Conservation (phyloP, 2,797 vertebrate genomes). For the Neosilurus hyrtlii region DNA sequence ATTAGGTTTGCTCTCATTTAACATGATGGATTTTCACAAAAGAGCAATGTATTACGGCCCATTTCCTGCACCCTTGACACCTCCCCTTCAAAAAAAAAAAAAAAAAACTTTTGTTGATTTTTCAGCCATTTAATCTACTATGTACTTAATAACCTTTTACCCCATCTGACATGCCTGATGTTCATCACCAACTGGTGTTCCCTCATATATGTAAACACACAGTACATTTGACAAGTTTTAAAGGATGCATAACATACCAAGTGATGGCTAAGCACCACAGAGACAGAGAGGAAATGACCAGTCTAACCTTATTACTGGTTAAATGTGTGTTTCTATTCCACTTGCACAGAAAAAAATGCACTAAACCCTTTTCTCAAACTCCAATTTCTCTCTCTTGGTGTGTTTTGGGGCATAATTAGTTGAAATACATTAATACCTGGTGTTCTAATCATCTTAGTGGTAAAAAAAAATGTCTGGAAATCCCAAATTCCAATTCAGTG, state of each 20-base stretch:
- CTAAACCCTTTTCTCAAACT: neutral
- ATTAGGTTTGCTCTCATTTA: slow-evolving; percentile 33
- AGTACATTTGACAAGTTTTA: neutral
- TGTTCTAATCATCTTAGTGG: neutral
- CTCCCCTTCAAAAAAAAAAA: slow-evolving; percentile 5
- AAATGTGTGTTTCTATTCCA: neutral
- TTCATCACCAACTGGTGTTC: neutral
- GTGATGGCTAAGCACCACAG: neutral
- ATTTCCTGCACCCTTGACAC: slow-evolving; percentile 48
- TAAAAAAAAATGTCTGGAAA: slow-evolving; percentile 14
- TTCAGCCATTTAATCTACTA: neutral
- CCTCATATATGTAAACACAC: neutral
- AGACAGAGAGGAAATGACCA: neutral
- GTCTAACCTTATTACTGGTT: neutral
- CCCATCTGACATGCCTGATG: neutral
- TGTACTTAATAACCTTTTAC: neutral
- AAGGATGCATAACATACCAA: neutral
- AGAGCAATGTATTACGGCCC: slow-evolving; percentile 61
- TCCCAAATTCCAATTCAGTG: slow-evolving; percentile 23
- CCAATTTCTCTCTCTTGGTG: neutral
- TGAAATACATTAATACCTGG: neutral
- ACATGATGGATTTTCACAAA: slow-evolving; percentile 47
- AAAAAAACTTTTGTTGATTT: slow-evolving; percentile 13
- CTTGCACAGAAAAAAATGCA: neutral
- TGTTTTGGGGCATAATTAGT: neutral